phyloP scores from a whole-genome alignment of 2,113 vertebrate genomes.

The Semnornis frantzii region DNA sequence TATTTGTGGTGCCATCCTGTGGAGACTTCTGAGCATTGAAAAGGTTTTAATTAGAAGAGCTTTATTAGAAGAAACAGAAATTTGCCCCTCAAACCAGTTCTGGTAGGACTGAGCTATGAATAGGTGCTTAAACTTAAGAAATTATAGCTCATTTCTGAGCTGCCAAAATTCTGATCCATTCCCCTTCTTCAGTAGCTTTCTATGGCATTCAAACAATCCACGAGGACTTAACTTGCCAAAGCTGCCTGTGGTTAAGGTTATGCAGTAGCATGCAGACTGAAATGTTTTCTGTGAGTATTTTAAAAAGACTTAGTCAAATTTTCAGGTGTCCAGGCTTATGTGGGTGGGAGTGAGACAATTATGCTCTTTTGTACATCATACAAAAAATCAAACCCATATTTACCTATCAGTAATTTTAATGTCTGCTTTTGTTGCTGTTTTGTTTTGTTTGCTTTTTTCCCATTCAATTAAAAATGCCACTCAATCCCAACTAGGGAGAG shows the following conservation, averaged over 20 bases:
- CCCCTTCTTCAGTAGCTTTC: neutral
- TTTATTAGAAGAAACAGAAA: neutral
- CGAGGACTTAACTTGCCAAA: neutral
- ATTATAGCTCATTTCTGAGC: neutral
- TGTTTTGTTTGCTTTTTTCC: neutral
- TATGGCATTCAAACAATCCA: neutral
- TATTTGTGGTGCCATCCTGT: conserved; percentile 50
- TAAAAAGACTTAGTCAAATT: neutral
- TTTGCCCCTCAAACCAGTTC: neutral
- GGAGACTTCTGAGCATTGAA: conserved; percentile 1
- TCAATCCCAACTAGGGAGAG: neutral
- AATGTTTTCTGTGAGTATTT: neutral
- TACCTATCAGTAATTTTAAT: neutral
- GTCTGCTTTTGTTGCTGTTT: too few species aligned
- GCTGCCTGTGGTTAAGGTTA: neutral
- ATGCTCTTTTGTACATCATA: neutral
- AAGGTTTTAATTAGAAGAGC: neutral
- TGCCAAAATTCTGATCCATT: neutral
- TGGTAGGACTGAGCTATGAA: neutral
- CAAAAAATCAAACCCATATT: neutral
- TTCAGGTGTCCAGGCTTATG: neutral
- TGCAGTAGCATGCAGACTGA: neutral
- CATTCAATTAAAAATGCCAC: neutral
- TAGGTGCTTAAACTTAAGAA: neutral
- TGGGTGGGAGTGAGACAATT: neutral